Evolutionary conservation across 2,888 invertebrate genomes (phyloP).

Genomic region (Coleophora deauratella): DNA sequence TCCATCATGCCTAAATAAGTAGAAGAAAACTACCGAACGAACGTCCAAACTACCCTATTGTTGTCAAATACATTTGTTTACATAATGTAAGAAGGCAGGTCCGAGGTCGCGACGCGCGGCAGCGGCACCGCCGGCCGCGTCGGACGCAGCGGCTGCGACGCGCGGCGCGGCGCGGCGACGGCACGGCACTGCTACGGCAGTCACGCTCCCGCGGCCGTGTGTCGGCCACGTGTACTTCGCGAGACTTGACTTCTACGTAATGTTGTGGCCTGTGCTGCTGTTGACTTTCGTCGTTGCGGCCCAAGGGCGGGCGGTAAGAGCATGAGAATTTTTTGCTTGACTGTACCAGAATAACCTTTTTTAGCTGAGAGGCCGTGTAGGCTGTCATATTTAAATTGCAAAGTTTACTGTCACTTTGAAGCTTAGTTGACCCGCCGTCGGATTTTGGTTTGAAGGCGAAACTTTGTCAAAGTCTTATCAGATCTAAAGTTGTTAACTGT

Average conservation of each 20-base stretch:
- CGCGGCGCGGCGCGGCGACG: no score
- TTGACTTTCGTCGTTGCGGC: constrained; percentile 56
- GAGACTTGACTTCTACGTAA: constrained; percentile 40
- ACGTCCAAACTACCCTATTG: no score
- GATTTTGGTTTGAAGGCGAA: no score
- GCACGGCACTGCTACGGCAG: constrained; percentile 50
- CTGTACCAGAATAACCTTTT: no score
- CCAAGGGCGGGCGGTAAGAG: constrained; percentile 69
- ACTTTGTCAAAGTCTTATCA: no score
- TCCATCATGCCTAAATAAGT: no score
- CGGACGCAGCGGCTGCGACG: constrained; percentile 14
- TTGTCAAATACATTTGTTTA: constrained; percentile 60
- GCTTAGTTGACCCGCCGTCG: no score
- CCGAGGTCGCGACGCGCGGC: constrained; percentile 20
- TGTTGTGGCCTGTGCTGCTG: constrained; percentile 52
- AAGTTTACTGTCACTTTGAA: no score
- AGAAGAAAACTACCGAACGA: no score
- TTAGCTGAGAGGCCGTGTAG: no score
- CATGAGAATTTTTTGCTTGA: not conserved
- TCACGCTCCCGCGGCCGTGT: constrained; percentile 52
- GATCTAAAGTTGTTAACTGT: no score
- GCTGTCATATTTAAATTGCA: no score
- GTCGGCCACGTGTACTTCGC: constrained; percentile 33
- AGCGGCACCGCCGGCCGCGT: constrained; percentile 23
- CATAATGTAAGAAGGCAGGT: constrained; percentile 45